These are phyloP conservation scores for Stigmatopora nigra DNA, from an alignment of 2,113 vertebrate species.

Conservation along the genomic window DNA sequence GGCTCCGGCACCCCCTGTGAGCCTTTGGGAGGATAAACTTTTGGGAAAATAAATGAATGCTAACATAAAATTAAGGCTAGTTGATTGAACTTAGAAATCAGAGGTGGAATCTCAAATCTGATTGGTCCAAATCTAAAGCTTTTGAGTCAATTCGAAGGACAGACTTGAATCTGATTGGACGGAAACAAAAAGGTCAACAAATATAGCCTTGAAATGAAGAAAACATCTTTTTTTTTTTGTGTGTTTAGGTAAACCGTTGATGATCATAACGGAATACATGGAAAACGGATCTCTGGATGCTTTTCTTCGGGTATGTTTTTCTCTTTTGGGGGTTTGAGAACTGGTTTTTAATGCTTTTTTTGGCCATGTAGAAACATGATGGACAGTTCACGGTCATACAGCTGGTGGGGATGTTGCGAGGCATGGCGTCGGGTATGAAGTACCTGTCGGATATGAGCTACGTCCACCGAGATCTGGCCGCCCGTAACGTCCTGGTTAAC, in stretches of 20 bases:
- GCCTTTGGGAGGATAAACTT: too few species aligned
- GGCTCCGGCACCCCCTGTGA: too few species aligned
- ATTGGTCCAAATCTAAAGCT: background rate
- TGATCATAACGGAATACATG: constrained; percentile 99
- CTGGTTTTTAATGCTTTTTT: constrained; percentile 32
- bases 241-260: constrained; percentile 85
- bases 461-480: constrained; percentile 91
- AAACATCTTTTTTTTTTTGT: background rate
- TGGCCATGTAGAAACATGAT: constrained; percentile 83
- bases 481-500: constrained; percentile 95
- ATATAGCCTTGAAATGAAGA: background rate
- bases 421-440: constrained; percentile 97
- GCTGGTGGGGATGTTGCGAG: constrained; percentile 94
- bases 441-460: constrained; percentile 98
- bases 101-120: background rate
- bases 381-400: constrained; percentile 96
- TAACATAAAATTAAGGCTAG: too few species aligned
- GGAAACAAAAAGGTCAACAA: background rate
- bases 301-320: constrained; percentile 84
- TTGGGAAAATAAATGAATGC: too few species aligned
- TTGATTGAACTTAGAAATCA: background rate
- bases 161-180: background rate
- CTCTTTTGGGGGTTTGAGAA: background rate
- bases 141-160: background rate
- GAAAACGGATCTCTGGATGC: constrained; percentile 96